A percentile compares a stretch with the other conserved stretches of the same genome.
Evolutionary conservation across 1,140 invertebrate species (phyloP).

Genomic region (Carposina sasakii): DNA sequence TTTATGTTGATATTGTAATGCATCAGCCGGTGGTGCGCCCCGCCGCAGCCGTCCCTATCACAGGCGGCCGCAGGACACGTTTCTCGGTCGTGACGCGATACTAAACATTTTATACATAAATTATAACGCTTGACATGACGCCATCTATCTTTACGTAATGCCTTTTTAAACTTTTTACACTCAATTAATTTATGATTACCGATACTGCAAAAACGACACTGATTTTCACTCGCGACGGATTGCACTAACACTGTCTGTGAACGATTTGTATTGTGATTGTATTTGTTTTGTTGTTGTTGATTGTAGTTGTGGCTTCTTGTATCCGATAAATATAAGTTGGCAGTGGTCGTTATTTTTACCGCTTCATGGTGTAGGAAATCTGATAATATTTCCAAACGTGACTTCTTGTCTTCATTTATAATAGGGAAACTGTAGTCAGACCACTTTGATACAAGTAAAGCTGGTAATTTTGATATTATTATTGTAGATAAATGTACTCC

Average conservation of each 20-base stretch:
- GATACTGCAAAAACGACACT: slow-evolving; percentile 9
- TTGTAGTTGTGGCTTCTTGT: not conserved
- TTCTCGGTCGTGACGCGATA: slow-evolving; percentile 1
- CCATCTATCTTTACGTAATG: slow-evolving; percentile 12
- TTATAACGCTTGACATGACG: slow-evolving; percentile 7
- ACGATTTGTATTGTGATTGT: not conserved
- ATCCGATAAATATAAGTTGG: not conserved
- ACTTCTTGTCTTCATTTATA: not conserved
- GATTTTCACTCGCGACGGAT: not conserved
- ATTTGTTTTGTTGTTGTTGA: not conserved
- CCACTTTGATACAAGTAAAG: slow-evolving; percentile 21
- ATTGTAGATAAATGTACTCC: not conserved
- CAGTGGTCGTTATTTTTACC: not conserved
- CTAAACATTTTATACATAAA: slow-evolving; percentile 14
- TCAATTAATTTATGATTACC: not conserved
- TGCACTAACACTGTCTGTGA: slow-evolving; percentile 7
- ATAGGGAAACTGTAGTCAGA: slow-evolving; percentile 16
- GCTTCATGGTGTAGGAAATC: slow-evolving; percentile 10
- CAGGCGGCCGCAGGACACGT: slow-evolving; percentile 9
- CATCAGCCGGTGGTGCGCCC: slow-evolving; percentile 13
- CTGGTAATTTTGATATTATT: slow-evolving; percentile 14
- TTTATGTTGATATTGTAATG: slow-evolving; percentile 6
- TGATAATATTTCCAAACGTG: slow-evolving; percentile 6
- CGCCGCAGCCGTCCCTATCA: slow-evolving; percentile 9
- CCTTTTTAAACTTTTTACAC: slow-evolving; percentile 5